Evolutionary conservation across 2,888 invertebrate genomes (phyloP), one percentile per base, ranked within the genome.

Genomic region (Fragum sueziense): DNA sequence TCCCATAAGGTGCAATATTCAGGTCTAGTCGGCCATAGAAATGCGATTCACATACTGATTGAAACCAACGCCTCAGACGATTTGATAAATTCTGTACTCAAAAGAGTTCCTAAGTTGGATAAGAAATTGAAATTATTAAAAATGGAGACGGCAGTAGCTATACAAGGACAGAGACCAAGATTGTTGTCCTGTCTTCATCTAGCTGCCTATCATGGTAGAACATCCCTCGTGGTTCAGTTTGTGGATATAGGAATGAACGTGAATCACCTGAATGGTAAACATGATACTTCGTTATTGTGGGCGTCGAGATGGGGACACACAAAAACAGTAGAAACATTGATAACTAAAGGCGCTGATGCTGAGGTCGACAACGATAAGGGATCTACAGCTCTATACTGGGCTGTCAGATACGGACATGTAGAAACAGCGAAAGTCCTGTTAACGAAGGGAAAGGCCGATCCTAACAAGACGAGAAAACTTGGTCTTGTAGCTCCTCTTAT

Each of bases 351-450:
- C 0, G 91, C 91, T 3, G 75, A 88, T 59, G 79, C 89, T 0
- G 84, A 89, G 61, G 61, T 85, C 9, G 86, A 87, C 65, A 92
- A 92, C 73, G 91, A 92, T 79, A 92, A 92, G 72, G 91, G 91
- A 3, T 92, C 91, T 0, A 90, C 91, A 0, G 90, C 92, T 4
- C 85, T 92, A 25, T 88, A 92, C 75, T 92, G 92, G 92, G 91
- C 92, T 7, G 88, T 91, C 6, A 75, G 92, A 20, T 92, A 92
- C 76, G 89, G 89, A 0, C 88, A 86, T 72, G 54, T 85, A 0
- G 81, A 87, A 34, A 85, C 90, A 20, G 90, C 91, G 0, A 37
- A 84, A n/a, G 37, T 90, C 2, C 82, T 92, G 20, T 80, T 88
- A 20, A 77, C 72, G 25, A 86, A 89, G 70, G 90, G 89, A 3